These are phyloP conservation scores for Knipowitschia caucasica DNA, from an alignment of 2,797 vertebrate species.

Conservation along the genomic window DNA sequence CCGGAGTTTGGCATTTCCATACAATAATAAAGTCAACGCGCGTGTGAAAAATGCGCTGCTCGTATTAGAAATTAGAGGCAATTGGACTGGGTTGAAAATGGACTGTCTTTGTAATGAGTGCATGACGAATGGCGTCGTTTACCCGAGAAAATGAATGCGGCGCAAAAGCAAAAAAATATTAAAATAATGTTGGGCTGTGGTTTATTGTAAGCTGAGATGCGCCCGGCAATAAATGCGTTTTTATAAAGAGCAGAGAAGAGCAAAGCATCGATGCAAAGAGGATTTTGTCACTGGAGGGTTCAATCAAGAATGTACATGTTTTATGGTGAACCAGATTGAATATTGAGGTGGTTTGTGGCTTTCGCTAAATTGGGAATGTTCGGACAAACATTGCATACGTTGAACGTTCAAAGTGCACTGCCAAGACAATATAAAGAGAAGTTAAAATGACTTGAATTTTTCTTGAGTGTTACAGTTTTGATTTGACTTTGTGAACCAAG, in stretches of 20 bases:
- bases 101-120: conserved; percentile 76
- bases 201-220: conserved; percentile 65
- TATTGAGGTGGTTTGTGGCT: too few relatives aligned
- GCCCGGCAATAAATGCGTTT: conserved; percentile 70
- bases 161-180: conserved; percentile 45
- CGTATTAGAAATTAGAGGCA: conserved; percentile 71
- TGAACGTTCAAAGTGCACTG: too few relatives aligned
- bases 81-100: conserved; percentile 73
- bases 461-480: too few relatives aligned
- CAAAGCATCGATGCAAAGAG: too few relatives aligned
- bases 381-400: too few relatives aligned
- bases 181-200: conserved; percentile 68
- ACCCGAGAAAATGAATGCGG: conserved; percentile 70
- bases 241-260: conserved; percentile 66
- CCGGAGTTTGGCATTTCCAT: conserved; percentile 53
- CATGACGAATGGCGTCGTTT: conserved; percentile 78
- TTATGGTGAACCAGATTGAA: too few relatives aligned
- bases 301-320: too few relatives aligned
- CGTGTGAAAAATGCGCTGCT: conserved; percentile 73
- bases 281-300: too few relatives aligned
- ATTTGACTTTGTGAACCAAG: too few relatives aligned
- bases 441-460: too few relatives aligned
- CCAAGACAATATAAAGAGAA: too few relatives aligned
- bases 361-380: too few relatives aligned
- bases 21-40: conserved; percentile 66